Conservation (phyloP, 2,888 invertebrate genomes). For the Drosophila nigricruria region DNA sequence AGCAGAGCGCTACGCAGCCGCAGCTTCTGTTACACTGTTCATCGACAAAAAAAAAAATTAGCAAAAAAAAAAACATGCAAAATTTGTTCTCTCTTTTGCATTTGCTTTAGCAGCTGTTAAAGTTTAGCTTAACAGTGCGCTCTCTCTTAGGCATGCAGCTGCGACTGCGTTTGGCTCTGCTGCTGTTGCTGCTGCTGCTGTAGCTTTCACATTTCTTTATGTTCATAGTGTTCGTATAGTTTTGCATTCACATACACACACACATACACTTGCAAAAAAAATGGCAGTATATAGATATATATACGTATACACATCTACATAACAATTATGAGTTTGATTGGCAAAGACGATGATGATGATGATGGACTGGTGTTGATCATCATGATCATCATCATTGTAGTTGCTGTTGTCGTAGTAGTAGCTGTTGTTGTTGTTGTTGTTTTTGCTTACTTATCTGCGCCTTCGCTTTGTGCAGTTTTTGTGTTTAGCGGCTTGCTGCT, state of each 20-base stretch:
- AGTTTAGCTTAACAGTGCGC: constrained; percentile 6
- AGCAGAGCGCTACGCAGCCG: constrained; percentile 19
- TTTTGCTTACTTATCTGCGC: constrained; percentile 75
- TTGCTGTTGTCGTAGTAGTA: constrained; percentile 10
- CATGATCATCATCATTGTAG: constrained; percentile 23
- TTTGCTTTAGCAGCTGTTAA: constrained; percentile 22
- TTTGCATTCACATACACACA: constrained; percentile 37
- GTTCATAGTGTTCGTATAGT: constrained; percentile 25
- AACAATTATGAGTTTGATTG: constrained; percentile 27
- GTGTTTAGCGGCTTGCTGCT: constrained; percentile 26
- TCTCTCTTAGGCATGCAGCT: constrained; percentile 24
- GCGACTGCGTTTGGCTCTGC: constrained; percentile 31
- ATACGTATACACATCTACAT: background rate
- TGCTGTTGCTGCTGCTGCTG: constrained; percentile 18
- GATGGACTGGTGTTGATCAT: constrained; percentile 15
- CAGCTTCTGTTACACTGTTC: constrained; percentile 23
- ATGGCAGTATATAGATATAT: constrained; percentile 7
- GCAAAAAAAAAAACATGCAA: constrained; percentile 17
- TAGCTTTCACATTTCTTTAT: constrained; percentile 31
- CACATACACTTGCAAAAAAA: constrained; percentile 38
- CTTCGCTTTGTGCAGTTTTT: constrained; percentile 65
- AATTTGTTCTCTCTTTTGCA: background rate
- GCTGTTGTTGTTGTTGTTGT: constrained; percentile 21
- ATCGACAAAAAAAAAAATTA: constrained; percentile 26
- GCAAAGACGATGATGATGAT: constrained; percentile 18